Percentiles rank a stretch among this genome's conserved stretches.
Evolutionary conservation across 2,797 vertebrate genomes (phyloP).

Genomic region (Leucoraja ocellata): DNA sequence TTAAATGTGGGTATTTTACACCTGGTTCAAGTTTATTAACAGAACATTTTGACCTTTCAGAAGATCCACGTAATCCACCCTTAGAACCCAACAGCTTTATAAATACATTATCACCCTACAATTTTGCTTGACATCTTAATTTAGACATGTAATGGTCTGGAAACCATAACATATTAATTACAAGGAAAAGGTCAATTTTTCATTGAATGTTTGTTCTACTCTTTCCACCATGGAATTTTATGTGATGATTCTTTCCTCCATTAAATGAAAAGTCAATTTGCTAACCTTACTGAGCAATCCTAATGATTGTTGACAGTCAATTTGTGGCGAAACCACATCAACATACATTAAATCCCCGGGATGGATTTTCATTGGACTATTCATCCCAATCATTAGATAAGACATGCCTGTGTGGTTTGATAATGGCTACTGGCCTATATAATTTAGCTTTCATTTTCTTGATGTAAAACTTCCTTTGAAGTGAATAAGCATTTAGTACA

Average conservation of each 20-base stretch:
- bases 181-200: not conserved
- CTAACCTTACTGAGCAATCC: not conserved
- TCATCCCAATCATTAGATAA: not conserved
- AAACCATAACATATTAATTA: not conserved
- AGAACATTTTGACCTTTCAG: constrained; percentile 15
- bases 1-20: not conserved
- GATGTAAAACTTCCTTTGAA: not conserved
- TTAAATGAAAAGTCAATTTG: constrained; percentile 15
- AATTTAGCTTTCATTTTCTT: not conserved
- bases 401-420: not conserved
- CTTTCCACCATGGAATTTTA: constrained; percentile 9
- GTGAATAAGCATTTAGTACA: constrained; percentile 1
- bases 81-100: not conserved
- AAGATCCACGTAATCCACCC: not conserved
- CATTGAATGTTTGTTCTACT: not conserved
- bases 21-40: not conserved
- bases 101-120: not conserved
- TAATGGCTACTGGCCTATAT: not conserved
- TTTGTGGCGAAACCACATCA: constrained; percentile 20
- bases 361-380: not conserved
- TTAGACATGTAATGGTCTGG: not conserved
- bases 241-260: not conserved
- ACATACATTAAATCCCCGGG: not conserved
- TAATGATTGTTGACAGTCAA: not conserved
- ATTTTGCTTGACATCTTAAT: not conserved